These are phyloP conservation scores for Ridgeia piscesae DNA, from an alignment of 1,140 invertebrate genomes.

Conservation along the genomic window DNA sequence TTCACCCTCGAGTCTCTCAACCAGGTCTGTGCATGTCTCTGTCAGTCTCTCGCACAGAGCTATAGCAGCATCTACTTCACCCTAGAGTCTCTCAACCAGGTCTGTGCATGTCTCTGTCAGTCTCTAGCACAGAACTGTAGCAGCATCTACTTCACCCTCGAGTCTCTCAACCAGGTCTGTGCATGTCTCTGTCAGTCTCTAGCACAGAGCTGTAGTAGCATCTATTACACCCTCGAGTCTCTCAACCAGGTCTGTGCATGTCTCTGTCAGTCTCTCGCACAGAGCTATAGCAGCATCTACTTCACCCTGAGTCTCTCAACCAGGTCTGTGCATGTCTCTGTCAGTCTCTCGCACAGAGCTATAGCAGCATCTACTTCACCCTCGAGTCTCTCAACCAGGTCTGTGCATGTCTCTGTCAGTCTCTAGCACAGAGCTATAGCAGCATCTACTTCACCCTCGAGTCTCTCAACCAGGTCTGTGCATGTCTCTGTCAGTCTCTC, in stretches of 20 bases:
- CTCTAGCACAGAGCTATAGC: slow-evolving; percentile 92
- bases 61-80: slow-evolving; percentile 99
- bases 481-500: too few relatives aligned
- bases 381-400: slow-evolving; percentile 91
- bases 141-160: slow-evolving; percentile 98
- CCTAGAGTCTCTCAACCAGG: slow-evolving; percentile 91
- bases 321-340: too few relatives aligned
- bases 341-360: slow-evolving; percentile 92
- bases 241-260: slow-evolving; percentile 87
- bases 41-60: slow-evolving; percentile 88
- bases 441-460: slow-evolving; percentile 99
- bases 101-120: too few relatives aligned
- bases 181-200: too few relatives aligned
- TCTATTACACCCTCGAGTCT: slow-evolving; percentile 97
- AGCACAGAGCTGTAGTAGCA: slow-evolving; percentile 94
- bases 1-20: slow-evolving; percentile 96
- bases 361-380: slow-evolving; percentile 98
- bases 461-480: slow-evolving; percentile 85
- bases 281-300: slow-evolving; percentile 97
- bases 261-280: too few relatives aligned
- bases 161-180: slow-evolving; percentile 88
- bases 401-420: too few relatives aligned
- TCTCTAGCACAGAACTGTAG: slow-evolving; percentile 94
- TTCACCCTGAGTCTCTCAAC: slow-evolving; percentile 96
- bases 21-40: too few relatives aligned